phyloP scores from a whole-genome alignment of 2,113 vertebrate species.

The Notarius quadriscutis region DNA sequence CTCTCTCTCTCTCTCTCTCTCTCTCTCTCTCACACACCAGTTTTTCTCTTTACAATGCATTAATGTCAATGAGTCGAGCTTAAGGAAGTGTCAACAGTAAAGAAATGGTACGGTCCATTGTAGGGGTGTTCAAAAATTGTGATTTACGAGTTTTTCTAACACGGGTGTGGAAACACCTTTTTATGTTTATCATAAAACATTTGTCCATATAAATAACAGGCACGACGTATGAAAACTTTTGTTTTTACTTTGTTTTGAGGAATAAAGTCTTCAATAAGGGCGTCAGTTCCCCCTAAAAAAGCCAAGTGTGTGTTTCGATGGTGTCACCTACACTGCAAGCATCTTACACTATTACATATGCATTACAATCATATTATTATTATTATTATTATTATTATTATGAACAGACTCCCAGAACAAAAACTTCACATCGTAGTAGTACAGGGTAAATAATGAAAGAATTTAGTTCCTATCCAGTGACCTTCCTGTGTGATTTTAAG shows the following conservation, averaged over 20 bases:
- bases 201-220: fast-evolving
- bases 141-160: neutral
- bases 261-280: neutral
- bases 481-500: neutral
- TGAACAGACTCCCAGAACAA: neutral
- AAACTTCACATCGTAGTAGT: neutral
- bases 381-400: neutral
- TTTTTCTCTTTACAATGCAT: neutral
- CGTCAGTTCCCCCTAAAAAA: neutral
- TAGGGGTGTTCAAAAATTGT: neutral
- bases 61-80: neutral
- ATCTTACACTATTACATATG: neutral
- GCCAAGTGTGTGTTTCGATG: neutral
- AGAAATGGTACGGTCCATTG: constrained; percentile 1
- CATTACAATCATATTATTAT: neutral
- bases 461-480: neutral
- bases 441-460: neutral
- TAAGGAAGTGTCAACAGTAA: constrained; percentile 9
- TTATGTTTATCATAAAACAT: too few species aligned
- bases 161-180: neutral
- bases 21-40: neutral
- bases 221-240: neutral
- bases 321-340: neutral
- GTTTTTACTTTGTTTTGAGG: neutral
- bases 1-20: neutral